These are phyloP conservation scores for Temnothorax rugatulus DNA, from an alignment of 2,888 invertebrate genomes.

Conservation along the genomic window DNA sequence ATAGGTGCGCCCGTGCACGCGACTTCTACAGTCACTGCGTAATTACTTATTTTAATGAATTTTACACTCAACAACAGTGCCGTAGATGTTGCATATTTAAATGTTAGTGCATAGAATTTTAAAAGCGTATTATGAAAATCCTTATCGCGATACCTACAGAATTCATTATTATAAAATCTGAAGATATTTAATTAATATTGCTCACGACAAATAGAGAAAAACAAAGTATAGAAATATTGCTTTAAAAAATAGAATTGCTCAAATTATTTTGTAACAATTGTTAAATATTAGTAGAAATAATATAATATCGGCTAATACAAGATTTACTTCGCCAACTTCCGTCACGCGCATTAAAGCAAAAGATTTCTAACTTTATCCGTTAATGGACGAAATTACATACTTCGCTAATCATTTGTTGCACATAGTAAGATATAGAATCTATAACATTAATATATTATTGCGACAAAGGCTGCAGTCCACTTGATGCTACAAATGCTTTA, in stretches of 20 bases:
- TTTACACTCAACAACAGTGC: conserved; percentile 44
- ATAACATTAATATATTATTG: conserved; percentile 13
- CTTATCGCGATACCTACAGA: neutral
- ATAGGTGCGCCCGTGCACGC: conserved; percentile 33
- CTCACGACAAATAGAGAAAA: neutral
- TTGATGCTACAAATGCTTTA: too few relatives aligned
- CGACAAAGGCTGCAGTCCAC: neutral
- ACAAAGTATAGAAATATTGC: neutral
- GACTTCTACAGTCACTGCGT: conserved; percentile 16
- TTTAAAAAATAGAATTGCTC: neutral
- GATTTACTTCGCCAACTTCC: conserved; percentile 12
- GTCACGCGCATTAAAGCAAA: neutral
- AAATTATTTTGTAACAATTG: neutral
- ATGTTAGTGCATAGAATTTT: conserved; percentile 5
- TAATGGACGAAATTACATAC: neutral
- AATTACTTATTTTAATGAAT: conserved; percentile 52
- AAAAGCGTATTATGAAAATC: neutral
- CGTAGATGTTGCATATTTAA: neutral
- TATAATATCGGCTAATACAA: neutral
- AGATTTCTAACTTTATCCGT: neutral
- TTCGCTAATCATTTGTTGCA: neutral
- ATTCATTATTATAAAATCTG: neutral
- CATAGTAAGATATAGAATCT: neutral
- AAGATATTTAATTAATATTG: neutral
- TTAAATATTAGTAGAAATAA: conserved; percentile 4